Conservation (phyloP, 2,797 vertebrate species). For the Acestrorhynchus altus region DNA sequence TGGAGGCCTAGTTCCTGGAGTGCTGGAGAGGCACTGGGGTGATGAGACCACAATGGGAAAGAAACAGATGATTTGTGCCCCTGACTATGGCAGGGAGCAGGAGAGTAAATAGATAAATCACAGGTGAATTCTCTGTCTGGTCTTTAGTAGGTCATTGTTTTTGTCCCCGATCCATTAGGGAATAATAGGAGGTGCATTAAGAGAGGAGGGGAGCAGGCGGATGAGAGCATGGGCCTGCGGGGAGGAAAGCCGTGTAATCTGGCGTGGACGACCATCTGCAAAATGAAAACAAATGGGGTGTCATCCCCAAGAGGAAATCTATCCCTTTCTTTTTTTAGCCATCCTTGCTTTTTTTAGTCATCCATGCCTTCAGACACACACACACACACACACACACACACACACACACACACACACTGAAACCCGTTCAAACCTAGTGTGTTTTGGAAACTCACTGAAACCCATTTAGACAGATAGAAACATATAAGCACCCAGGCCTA, state of each 20-base stretch:
- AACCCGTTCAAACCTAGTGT: not conserved
- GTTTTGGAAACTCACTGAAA: not conserved
- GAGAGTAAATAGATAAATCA: constrained; percentile 71
- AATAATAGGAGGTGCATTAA: constrained; percentile 68
- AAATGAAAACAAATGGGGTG: constrained; percentile 81
- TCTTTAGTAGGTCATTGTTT: constrained; percentile 75
- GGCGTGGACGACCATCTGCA: constrained; percentile 70
- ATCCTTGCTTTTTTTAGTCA: constrained; percentile 69
- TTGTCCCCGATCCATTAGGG: constrained; percentile 67
- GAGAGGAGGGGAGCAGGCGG: constrained; percentile 53
- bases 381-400: constrained; percentile 38
- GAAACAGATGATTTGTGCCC: constrained; percentile 57
- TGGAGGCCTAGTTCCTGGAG: constrained; percentile 5
- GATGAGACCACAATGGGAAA: constrained; percentile 32
- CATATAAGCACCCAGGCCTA: not conserved
- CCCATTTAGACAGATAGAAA: not conserved
- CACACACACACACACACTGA: constrained; percentile 7
- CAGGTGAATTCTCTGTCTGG: constrained; percentile 66
- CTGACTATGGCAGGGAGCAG: constrained; percentile 46
- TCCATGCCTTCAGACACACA: constrained; percentile 53
- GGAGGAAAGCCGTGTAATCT: constrained; percentile 60
- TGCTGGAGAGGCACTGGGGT: constrained; percentile 20
- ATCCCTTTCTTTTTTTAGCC: constrained; percentile 68
- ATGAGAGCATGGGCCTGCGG: constrained; percentile 59
- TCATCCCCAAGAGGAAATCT: constrained; percentile 72